Evolutionary conservation across 2,113 vertebrate species (phyloP).

Genomic region (Camelus dromedarius): DNA sequence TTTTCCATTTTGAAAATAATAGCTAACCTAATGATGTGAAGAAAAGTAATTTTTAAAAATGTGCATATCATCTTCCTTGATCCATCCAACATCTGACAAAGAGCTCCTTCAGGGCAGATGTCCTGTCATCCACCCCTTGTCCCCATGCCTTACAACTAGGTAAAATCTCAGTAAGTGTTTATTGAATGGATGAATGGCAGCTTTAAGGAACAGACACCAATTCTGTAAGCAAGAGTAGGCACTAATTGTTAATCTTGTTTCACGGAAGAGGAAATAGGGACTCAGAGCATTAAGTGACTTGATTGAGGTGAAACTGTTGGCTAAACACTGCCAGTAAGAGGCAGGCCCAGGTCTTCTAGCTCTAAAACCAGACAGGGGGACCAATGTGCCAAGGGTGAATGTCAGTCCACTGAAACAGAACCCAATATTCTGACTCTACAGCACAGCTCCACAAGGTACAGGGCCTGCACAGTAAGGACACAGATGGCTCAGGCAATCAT

Average conservation of each 20-base stretch:
- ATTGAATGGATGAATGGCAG: not conserved
- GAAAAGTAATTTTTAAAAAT: not conserved
- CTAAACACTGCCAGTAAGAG: not conserved
- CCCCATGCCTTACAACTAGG: not conserved
- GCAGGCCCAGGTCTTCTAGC: not conserved
- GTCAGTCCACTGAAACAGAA: not conserved
- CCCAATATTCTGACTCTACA: not conserved
- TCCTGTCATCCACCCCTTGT: not conserved
- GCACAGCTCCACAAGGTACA: not conserved
- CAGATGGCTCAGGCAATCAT: not conserved
- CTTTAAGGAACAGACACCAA: not conserved
- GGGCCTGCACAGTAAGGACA: not conserved
- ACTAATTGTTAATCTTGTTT: not conserved
- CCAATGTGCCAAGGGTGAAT: not conserved
- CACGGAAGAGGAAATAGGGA: conserved; percentile 41
- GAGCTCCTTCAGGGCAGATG: not conserved
- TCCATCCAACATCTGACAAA: not conserved
- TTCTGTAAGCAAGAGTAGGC: not conserved
- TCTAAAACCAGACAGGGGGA: not conserved
- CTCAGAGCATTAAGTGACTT: not conserved
- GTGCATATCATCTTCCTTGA: not conserved
- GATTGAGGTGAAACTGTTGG: not conserved
- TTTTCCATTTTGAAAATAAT: not conserved
- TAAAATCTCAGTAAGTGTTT: conserved; percentile 17
- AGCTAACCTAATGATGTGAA: not conserved